Conservation (phyloP, 2,888 invertebrate genomes). For the Rhaphigaster nebulosa region DNA sequence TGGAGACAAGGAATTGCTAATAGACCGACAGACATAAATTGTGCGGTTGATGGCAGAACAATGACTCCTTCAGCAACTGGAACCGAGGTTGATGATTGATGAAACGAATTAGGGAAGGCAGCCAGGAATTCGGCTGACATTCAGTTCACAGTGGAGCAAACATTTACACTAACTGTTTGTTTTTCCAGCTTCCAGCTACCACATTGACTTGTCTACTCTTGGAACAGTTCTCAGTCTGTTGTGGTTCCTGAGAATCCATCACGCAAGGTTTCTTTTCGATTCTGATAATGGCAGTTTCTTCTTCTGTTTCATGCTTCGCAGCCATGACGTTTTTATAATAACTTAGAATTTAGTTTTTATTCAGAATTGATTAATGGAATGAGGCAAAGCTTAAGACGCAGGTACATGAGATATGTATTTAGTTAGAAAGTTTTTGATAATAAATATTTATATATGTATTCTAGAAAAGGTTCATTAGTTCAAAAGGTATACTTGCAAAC, state of each 20-base stretch:
- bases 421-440: neutral
- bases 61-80: conserved; percentile 4
- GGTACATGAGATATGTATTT: neutral
- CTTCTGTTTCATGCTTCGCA: neutral
- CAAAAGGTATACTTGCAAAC: no score
- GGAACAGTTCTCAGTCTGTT: neutral
- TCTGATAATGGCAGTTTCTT: conserved; percentile 5
- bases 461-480: no score
- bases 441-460: no score
- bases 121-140: neutral
- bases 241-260: conserved; percentile 20
- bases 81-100: conserved; percentile 17
- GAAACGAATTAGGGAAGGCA: conserved; percentile 35
- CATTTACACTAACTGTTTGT: conserved; percentile 44
- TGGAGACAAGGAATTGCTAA: conserved; percentile 19
- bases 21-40: neutral
- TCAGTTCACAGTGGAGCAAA: conserved; percentile 27
- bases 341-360: neutral
- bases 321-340: neutral
- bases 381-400: neutral
- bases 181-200: conserved; percentile 35
- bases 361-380: neutral
- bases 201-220: neutral
- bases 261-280: neutral
- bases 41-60: neutral